Base-by-base conservation (phyloP, 2,888 invertebrate genomes). In the Cerastoderma edule region DNA sequence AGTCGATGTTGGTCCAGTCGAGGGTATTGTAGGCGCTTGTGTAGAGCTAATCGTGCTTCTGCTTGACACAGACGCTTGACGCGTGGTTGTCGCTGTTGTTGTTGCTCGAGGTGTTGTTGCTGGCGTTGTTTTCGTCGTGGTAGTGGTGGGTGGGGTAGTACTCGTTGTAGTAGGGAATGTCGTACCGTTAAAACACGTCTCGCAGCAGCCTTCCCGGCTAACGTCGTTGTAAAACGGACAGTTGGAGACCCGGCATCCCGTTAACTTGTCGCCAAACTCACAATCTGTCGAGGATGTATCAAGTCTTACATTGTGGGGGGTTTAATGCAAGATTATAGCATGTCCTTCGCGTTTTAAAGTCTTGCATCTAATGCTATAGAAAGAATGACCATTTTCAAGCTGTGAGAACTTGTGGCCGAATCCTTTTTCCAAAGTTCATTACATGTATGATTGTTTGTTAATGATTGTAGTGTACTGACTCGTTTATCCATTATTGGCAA, bases 201-300 rank as follows among this genome's bases (percentile, higher is more conserved):
- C 78, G 66, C 84, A 84, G 48, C 84, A 84, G 0, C 71, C 63
- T 0, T 32, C 56, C 27, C 39, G 8, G 28, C 24, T 50, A 10
- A 50, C 50, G 6, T 28, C 54, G 27, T 28, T 27, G 35, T 81
- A 81, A 19, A 28, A 33, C 1, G 63, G 32, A 76, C 84, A 84
- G 39, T 63, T 16, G 1, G 24, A 39, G 3, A 60, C 70, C 0
- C n/a, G 27, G 48, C 88, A 88, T 48, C 84, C 85, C 0, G 67
- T 27, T 8, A 66, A 71, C 46, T 76, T 85, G 74, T 88, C 86
- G 0, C 88, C 88, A 60, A 74, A 87, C 64, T 83, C 80, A 75
- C 87, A 87, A 13, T 79, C 87, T 87, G 71, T 19, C 13, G 2
- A 54, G 30, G 13, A 30, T n/a, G n/a, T n/a, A n/a, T n/a, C n/a